These are phyloP conservation scores for Pogonomyrmex californicus DNA, from an alignment of 1,140 invertebrate genomes.

Conservation along the genomic window DNA sequence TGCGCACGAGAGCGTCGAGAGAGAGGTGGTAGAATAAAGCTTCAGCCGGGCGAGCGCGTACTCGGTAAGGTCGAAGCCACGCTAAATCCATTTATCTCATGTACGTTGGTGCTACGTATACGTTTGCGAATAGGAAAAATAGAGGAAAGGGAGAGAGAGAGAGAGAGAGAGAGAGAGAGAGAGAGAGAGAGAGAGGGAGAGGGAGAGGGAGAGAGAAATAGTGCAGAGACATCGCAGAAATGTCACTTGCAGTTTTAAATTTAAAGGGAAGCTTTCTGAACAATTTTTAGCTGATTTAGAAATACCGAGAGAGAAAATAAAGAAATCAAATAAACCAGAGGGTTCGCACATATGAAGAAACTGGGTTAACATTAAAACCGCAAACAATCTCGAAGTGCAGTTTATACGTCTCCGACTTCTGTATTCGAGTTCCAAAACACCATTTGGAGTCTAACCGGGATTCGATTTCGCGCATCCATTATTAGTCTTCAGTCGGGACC, in stretches of 20 bases:
- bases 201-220: not conserved
- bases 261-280: not conserved
- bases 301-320: not conserved
- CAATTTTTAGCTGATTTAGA: not conserved
- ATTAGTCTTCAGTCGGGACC: slow-evolving; percentile 69
- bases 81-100: slow-evolving; percentile 83
- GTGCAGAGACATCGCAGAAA: slow-evolving; percentile 20
- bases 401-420: slow-evolving; percentile 1
- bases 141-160: not conserved
- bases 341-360: not conserved
- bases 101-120: slow-evolving; percentile 45
- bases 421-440: not conserved
- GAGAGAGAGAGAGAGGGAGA: not conserved
- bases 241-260: not conserved
- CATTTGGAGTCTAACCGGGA: not conserved
- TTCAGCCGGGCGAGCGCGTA: slow-evolving; percentile 77
- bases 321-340: not conserved
- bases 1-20: slow-evolving; percentile 71
- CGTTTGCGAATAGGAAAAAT: slow-evolving; percentile 38
- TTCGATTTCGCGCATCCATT: slow-evolving; percentile 71
- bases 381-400: not conserved
- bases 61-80: slow-evolving; percentile 79
- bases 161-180: not conserved
- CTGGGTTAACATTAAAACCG: not conserved
- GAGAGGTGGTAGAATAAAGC: slow-evolving; percentile 76